Evolutionary conservation across 2,888 invertebrate species (phyloP).

Genomic region (Buathra laborator): DNA sequence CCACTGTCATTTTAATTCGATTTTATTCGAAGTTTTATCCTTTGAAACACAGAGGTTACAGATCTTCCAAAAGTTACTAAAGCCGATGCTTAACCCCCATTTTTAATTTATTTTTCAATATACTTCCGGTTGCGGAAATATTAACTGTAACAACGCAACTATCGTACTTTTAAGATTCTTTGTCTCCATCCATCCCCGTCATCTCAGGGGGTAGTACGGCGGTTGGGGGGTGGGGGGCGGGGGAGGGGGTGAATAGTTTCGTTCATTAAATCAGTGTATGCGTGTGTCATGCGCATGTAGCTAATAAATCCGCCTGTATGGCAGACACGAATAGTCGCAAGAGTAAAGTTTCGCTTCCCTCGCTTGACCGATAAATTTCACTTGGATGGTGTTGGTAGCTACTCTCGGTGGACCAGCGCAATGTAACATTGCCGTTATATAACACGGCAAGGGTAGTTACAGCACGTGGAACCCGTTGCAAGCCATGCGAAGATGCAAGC

Average conservation of each 20-base stretch:
- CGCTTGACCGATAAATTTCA: conserved; percentile 70
- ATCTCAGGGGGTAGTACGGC: background rate
- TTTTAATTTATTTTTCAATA: too few species aligned
- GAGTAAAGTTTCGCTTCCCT: conserved; percentile 65
- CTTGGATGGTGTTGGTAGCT: conserved; percentile 35
- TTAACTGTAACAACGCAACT: conserved; percentile 11
- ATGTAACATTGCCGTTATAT: conserved; percentile 25
- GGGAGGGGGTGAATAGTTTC: too few species aligned
- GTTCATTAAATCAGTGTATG: too few species aligned
- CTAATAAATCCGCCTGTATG: background rate
- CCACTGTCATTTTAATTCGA: too few species aligned
- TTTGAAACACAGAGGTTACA: too few species aligned
- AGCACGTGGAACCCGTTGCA: background rate
- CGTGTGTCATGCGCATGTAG: background rate
- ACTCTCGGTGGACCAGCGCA: conserved; percentile 38
- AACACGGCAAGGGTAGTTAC: conserved; percentile 27
- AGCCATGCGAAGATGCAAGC: background rate
- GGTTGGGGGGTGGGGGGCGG: too few species aligned
- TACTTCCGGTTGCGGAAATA: too few species aligned
- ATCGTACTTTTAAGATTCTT: conserved; percentile 56
- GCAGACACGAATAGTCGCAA: conserved; percentile 33
- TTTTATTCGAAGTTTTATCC: too few species aligned
- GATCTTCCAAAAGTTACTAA: too few species aligned
- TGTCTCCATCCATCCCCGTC: conserved; percentile 32
- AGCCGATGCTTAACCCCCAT: too few species aligned